A percentile compares a stretch with the other conserved stretches of the same genome.
These are phyloP conservation scores for Halcyon malimbica DNA, from an alignment of 2,113 vertebrate species.

Conservation along the genomic window DNA sequence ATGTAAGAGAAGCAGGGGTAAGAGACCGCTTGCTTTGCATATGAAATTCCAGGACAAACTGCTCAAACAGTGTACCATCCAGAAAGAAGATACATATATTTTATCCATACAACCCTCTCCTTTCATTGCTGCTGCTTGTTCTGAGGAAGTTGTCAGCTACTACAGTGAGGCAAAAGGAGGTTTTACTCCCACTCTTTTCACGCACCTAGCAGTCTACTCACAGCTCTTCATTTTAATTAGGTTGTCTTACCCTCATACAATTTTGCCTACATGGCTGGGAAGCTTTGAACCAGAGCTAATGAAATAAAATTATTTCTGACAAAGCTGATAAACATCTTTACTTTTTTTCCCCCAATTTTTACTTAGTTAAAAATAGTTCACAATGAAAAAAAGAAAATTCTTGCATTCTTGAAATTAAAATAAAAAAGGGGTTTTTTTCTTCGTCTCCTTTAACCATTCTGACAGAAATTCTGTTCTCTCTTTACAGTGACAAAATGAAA, in stretches of 20 bases:
- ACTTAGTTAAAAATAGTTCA: not conserved
- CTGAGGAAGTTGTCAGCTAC: not conserved
- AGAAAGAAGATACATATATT: not conserved
- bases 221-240: not conserved
- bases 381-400: not conserved
- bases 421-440: not conserved
- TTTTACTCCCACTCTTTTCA: not conserved
- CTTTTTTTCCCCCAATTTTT: not conserved
- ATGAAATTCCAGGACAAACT: not conserved
- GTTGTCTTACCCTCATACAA: not conserved
- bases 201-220: not conserved
- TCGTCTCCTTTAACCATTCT: not conserved
- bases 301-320: not conserved
- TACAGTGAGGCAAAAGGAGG: not conserved
- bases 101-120: not conserved
- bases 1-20: not conserved
- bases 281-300: not conserved
- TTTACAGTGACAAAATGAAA: not conserved
- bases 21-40: not conserved
- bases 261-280: not conserved
- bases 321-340: not conserved
- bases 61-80: not conserved
- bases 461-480: not conserved
- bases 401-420: not conserved
- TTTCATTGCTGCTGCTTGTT: not conserved